phyloP scores from a whole-genome alignment of 2,797 vertebrate genomes.

The Mycteria americana region DNA sequence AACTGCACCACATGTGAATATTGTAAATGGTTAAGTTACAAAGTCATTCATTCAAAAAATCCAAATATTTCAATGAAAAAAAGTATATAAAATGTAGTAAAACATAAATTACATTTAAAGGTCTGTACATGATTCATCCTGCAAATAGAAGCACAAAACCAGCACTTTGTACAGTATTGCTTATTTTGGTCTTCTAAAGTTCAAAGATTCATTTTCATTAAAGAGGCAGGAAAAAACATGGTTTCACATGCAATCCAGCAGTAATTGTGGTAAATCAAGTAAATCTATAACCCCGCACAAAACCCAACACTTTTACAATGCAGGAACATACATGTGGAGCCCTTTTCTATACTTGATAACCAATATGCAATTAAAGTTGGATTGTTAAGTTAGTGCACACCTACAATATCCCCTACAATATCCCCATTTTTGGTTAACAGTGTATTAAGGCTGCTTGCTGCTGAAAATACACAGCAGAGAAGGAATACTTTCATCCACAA shows the following conservation, averaged over 20 bases:
- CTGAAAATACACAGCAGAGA: constrained; percentile 53
- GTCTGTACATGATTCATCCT: constrained; percentile 79
- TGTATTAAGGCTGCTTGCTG: constrained; percentile 61
- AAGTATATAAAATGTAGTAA: constrained; percentile 74
- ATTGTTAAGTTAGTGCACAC: constrained; percentile 68
- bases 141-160: constrained; percentile 66
- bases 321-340: constrained; percentile 10
- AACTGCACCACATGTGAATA: constrained; percentile 59
- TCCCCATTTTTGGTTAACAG: constrained; percentile 61
- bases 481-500: constrained; percentile 40
- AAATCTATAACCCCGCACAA: constrained; percentile 7
- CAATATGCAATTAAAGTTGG: constrained; percentile 42
- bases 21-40: constrained; percentile 78
- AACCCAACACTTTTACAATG: neutral
- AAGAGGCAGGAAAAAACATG: constrained; percentile 22
- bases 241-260: constrained; percentile 53
- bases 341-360: constrained; percentile 41
- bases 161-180: constrained; percentile 64
- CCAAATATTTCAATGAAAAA: constrained; percentile 68
- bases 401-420: constrained; percentile 58
- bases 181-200: constrained; percentile 56
- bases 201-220: constrained; percentile 38
- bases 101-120: constrained; percentile 88
- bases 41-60: constrained; percentile 67
- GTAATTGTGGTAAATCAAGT: constrained; percentile 52